Conservation (phyloP, 2,888 invertebrate species). For the Pachycephus smyrnensis region DNA sequence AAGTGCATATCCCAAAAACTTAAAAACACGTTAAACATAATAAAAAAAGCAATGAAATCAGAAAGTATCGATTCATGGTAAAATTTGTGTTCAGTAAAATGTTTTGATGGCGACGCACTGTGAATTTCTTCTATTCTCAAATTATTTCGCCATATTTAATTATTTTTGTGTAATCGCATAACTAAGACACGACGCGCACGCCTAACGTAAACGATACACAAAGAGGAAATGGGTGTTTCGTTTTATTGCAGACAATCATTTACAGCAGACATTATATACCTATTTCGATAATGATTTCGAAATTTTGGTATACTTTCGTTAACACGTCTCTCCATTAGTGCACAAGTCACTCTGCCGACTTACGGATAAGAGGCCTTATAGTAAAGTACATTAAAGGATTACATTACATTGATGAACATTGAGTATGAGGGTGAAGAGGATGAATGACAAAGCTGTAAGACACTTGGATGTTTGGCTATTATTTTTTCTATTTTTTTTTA, state of each 20-base stretch:
- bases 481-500: slow-evolving; percentile 7
- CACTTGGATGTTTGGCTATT: slow-evolving; percentile 9
- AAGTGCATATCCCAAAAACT: slow-evolving; percentile 11
- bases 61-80: background rate
- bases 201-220: background rate
- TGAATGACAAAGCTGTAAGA: slow-evolving; percentile 25
- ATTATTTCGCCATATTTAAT: background rate
- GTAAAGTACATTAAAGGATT: slow-evolving; percentile 1
- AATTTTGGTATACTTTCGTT: background rate
- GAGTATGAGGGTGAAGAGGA: slow-evolving; percentile 23
- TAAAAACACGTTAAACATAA: background rate
- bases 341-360: background rate
- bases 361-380: background rate
- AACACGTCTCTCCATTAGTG: background rate
- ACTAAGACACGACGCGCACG: background rate
- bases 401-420: slow-evolving; percentile 18
- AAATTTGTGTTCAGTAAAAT: background rate
- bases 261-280: background rate
- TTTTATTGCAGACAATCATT: background rate
- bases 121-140: background rate
- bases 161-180: background rate
- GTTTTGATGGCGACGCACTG: background rate
- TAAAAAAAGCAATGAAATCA: slow-evolving; percentile 11
- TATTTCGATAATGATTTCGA: background rate
- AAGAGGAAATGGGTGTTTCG: background rate